Base-by-base conservation (phyloP, 2,797 vertebrate genomes). In the Nasua narica region DNA sequence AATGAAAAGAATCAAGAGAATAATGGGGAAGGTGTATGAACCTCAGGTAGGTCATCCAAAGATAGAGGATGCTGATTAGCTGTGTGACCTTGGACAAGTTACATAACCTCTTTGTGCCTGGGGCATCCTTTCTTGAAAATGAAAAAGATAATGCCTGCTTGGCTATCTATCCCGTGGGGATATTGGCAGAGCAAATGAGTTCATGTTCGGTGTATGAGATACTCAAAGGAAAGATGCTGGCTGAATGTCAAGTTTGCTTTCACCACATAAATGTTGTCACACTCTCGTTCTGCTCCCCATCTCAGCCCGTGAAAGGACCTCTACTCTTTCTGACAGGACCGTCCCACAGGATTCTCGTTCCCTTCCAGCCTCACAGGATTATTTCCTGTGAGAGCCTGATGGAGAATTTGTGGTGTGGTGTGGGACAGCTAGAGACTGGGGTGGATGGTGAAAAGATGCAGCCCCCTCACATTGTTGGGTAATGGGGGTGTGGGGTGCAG, bases 1-100 rank as follows among this genome's bases (percentile, higher is more conserved):
- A 96, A 87, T 97, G 23, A 92, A 96, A 91, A 48, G 19, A 94
- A 94, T 96, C 74, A 89, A 76, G 65, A 56, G 40, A 76, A 88
- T 69, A 94, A 86, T 81, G 48, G 62, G 14, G 72, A 92, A 88
- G n/a, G 46, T 32, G 5, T 92, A 56, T 83, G 62, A 77, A 78
- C 60, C 83, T 29, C 2, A 19, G 90, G 19, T 52, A 65, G 79
- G n/a, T 3, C 23, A 48, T 88, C 79, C 37, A 65, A 94, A 92
- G 54, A 76, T 89, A 84, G 83, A 8, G 50, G 65, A 67, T 62
- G 32, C 23, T 79, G 92, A 92, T 96, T 84, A 54, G 37, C 52
- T 90, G 4, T 84, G 56, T 95, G 87, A 88, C 67, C 77, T 82
- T 89, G 69, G 60, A 67, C 27, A 32, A 6, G 23, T 94, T 91